Base-by-base conservation (phyloP, 2,113 vertebrate species). In the Heterocephalus glaber region DNA sequence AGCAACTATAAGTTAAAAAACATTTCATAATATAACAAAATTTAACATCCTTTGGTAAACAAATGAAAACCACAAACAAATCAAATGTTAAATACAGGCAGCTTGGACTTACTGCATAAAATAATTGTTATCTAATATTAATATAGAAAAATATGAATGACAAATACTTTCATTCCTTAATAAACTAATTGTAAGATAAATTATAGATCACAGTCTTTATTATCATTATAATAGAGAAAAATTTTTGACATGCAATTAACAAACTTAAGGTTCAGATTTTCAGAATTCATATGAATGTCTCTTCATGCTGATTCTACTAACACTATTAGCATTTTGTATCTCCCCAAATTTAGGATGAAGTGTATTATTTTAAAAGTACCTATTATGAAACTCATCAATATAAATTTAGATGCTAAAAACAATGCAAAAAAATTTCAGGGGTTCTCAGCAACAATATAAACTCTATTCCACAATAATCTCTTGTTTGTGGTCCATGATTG, bases 11-110 rank as follows among this genome's bases (percentile, higher is more conserved):
- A 12, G 16, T 86, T 86, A 90, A 63, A 95, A 95, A 96, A 89
- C 49, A 95, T 49, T 65, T 90, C 28, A 79, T 4, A 88, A 19
- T 77, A 28, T 30, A 96, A 85, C 5, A 94, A 96, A 93, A 74
- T 49, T 30, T 90, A 96, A 92, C 61, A 95, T 56, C 54, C 56
- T 92, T 94, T 89, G 12, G 79, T 95, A 92, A 96, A 95, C 68
- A 92, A 83, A 77, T 22, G 60, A 96, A 86, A 44, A 74, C 41
- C 83, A 86, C 44, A 81, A 66, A 44, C 49, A 68, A 22, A 56
- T 6, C 30, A 90, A 95, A 92, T 20, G 87, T 93, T 61, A 83
- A 95, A 89, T 47, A 76, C 6, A 95, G 41, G 33, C 16, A 88
- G 30, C 47, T 93, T 61, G 77, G 10, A 66, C 56, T 74, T 61